phyloP scores from a whole-genome alignment of 2,797 vertebrate genomes.

The Phaenicophaeus curvirostris region DNA sequence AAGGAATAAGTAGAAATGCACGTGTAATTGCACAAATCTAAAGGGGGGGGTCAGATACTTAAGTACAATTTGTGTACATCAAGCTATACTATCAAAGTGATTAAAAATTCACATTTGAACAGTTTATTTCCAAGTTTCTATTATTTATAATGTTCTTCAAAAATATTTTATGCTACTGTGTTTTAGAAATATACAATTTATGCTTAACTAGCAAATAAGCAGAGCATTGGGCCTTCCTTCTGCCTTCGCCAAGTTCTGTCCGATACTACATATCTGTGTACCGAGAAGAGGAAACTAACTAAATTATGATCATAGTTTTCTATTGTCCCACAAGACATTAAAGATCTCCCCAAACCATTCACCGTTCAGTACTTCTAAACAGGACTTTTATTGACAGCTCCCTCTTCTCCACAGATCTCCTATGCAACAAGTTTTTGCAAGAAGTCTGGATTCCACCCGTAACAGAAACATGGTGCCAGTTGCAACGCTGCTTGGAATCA shows the following conservation, averaged over 20 bases:
- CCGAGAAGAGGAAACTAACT: neutral
- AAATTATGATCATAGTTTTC: neutral
- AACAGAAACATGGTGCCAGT: accelerated
- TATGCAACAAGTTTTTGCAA: neutral
- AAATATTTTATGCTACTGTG: neutral
- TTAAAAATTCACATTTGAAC: neutral
- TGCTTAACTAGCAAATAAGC: neutral
- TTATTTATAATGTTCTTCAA: neutral
- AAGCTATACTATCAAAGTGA: neutral
- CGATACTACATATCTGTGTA: neutral
- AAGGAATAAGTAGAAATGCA: neutral
- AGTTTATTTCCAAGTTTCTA: neutral
- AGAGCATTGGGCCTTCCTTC: neutral
- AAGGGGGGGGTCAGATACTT: neutral
- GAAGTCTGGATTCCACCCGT: neutral
- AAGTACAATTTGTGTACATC: neutral
- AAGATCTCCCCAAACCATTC: neutral
- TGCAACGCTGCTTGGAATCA: neutral
- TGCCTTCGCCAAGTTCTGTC: neutral
- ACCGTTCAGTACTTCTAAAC: neutral
- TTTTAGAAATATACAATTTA: neutral
- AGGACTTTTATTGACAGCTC: neutral
- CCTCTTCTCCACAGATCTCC: neutral
- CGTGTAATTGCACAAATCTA: neutral
- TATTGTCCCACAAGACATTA: neutral